Evolutionary conservation across 2,888 invertebrate species (phyloP), one percentile per base, ranked within the genome.

Genomic region (Nymphalis c-album): DNA sequence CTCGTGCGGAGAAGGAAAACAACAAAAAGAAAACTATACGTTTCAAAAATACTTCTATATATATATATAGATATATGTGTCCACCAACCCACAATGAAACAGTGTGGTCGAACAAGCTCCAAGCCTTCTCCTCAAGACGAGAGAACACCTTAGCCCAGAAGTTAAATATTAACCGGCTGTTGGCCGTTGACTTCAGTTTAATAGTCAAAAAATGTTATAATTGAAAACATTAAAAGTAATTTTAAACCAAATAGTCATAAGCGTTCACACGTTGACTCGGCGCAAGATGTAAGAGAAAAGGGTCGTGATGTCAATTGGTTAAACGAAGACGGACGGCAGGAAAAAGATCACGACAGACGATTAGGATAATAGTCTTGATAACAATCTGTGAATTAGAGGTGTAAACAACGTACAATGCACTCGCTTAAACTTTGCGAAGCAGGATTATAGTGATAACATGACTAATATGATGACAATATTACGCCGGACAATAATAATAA

Each of bases 251-350:
- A 7, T 7, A 17, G 31, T 55, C n/a, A 31, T 31, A n/a, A 31
- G 31, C 35, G 55, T 55, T 55, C 35, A 55, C 55, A 55, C 55
- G 26, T 55, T 18, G 48, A n/a, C 48, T 18, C 48, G 48, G 17
- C 48, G 17, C 51, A 51, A 31, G 55, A 26, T n/a, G 8, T 55
- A 55, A 55, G 31, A 55, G 55, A 31, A 63, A 65, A 69, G 66
- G 60, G 66, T 66, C 69, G 55, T 63, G 60, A 53, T 63, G 63
- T 66, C 62, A 69, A 69, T 69, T 69, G 69, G 66, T 63, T 69
- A 57, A 69, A 69, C 55, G 69, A 63, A 59, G 66, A 69, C 55
- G 63, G 69, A 69, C 66, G 63, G 66, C 69, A 69, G 69, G 69
- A 69, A 69, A 69, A 69, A 69, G 69, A 63, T 55, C 59, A 58